Base-by-base conservation (phyloP, 2,797 vertebrate species). In the Paratrypauchen microcephalus region DNA sequence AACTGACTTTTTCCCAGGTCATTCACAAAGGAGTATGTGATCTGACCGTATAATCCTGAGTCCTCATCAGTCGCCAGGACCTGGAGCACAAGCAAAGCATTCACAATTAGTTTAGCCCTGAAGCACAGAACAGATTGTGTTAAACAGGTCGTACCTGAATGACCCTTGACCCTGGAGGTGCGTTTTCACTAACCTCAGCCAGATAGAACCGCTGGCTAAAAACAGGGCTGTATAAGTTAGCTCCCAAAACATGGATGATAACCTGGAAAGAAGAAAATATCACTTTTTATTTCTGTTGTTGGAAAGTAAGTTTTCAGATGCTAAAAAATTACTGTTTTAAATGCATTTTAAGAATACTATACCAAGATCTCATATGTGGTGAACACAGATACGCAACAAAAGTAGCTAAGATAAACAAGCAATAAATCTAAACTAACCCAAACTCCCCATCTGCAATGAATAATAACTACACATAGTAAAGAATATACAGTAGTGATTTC, bases 131-230 rank as follows among this genome's bases (percentile, higher is more conserved):
- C 61, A 50, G 23, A 61, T 6, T 32, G n/a, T n/a, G 45, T 13
- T 18, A 56, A 5, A 13, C 0, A 66, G 30, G 13, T 47, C 21
- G 21, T 71, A 92, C 94, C 87, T 95, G 93, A 15, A 93, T 94
- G 68, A 99, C 95, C 77, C 88, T 93, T 56, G 95, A 94, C 58
- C 95, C 93, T 18, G 90, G 30, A 0, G 94, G 94, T 12, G 94
- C 90, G 13, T 96, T 99, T 89, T 99, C 98, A 47, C 88, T 91
- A 1, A 99, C 91, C 75, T 99, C 96, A 0, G 95, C 97, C 74
- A 98, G 91, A 76, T 99, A 99, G 26, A 98, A 97, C 65, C 92
- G 94, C 86, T 98, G 97, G 80, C 91, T 95, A 85, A 99, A 99
- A 74, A 94, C 87, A 1, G 98, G 98, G 71, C 93, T 96, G 89